phyloP scores from a whole-genome alignment of 2,113 vertebrate species.

The Chascanopsetta lugubris region DNA sequence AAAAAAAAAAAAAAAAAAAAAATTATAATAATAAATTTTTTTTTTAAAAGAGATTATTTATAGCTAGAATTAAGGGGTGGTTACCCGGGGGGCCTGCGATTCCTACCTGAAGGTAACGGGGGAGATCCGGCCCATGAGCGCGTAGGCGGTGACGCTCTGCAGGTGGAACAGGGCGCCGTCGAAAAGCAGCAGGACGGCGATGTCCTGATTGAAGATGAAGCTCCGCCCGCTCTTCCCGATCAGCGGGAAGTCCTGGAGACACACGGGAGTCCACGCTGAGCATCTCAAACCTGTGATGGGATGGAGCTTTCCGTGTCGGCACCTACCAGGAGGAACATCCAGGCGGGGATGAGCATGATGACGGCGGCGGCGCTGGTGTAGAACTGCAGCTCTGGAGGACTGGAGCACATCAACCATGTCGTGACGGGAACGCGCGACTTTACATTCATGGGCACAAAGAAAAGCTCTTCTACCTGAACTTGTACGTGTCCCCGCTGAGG shows the following conservation, averaged over 20 bases:
- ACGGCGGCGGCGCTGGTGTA: slow-evolving; percentile 94
- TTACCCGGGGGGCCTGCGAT: neutral
- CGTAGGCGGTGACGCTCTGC: slow-evolving; percentile 95
- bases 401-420: slow-evolving; percentile 46
- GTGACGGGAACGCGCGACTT: neutral
- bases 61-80: neutral
- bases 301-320: neutral
- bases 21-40: too few relatives aligned
- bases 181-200: slow-evolving; percentile 86
- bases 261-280: too few relatives aligned
- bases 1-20: too few relatives aligned
- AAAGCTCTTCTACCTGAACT: slow-evolving; percentile 86
- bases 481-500: slow-evolving; percentile 95
- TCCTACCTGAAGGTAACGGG: slow-evolving; percentile 96
- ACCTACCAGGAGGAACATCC: slow-evolving; percentile 93
- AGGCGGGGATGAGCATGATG: slow-evolving; percentile 93
- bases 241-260: slow-evolving; percentile 78
- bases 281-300: too few relatives aligned
- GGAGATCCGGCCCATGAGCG: slow-evolving; percentile 95
- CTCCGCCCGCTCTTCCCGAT: slow-evolving; percentile 83
- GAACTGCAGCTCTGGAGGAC: slow-evolving; percentile 95
- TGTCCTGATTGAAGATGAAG: slow-evolving; percentile 87
- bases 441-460: neutral
- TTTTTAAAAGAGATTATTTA: too few relatives aligned
- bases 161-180: slow-evolving; percentile 93